A percentile compares a stretch with the other conserved stretches of the same genome.
phyloP scores from a whole-genome alignment of 2,888 invertebrate species.

The Celastrina argiolus region DNA sequence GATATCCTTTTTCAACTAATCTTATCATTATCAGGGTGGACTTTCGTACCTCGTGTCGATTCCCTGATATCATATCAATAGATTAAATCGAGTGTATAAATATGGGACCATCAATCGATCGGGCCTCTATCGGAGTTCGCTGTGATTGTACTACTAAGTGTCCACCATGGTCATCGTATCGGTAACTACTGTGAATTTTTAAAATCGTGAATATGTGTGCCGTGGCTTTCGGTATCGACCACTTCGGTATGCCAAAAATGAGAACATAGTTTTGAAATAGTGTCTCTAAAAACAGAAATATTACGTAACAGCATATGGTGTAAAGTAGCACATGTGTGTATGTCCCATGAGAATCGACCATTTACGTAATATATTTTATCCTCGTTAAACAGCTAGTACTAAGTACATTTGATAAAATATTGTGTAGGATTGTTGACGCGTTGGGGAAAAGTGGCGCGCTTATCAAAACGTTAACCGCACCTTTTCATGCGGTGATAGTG shows the following conservation, averaged over 20 bases:
- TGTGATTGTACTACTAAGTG: constrained; percentile 53
- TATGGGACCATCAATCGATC: constrained; percentile 77
- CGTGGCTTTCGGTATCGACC: neutral
- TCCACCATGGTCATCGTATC: constrained; percentile 13
- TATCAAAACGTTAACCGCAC: constrained; percentile 74
- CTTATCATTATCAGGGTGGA: constrained; percentile 75
- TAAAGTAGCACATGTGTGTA: constrained; percentile 56
- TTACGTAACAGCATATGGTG: constrained; percentile 70
- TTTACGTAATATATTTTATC: constrained; percentile 41
- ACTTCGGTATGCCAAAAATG: neutral
- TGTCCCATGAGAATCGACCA: constrained; percentile 39
- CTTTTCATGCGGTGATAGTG: constrained; percentile 71
- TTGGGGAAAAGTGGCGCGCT: constrained; percentile 70
- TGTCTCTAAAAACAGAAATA: constrained; percentile 40
- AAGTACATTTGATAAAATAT: constrained; percentile 52
- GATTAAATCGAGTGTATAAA: constrained; percentile 77
- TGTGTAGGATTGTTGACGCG: constrained; percentile 59
- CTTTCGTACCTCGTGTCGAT: constrained; percentile 66
- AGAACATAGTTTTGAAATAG: constrained; percentile 13
- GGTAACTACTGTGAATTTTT: constrained; percentile 17
- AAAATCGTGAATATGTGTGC: neutral
- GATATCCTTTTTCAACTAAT: constrained; percentile 61
- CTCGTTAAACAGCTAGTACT: constrained; percentile 44
- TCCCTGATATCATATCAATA: constrained; percentile 71
- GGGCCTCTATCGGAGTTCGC: constrained; percentile 71